Base-by-base conservation (phyloP, 2,888 invertebrate species). In the Dendrolimus houi region DNA sequence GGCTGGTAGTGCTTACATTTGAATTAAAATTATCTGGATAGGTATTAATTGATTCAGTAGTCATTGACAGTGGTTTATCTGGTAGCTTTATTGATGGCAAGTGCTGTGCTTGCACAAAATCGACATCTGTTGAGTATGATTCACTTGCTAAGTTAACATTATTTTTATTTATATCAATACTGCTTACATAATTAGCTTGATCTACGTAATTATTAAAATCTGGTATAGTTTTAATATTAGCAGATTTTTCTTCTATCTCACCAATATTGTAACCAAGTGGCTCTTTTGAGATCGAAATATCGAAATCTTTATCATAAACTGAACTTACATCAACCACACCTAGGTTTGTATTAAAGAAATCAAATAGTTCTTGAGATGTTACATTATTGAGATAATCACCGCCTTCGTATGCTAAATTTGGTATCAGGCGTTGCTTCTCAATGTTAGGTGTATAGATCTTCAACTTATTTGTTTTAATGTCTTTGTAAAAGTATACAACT, bases 401-500 rank as follows among this genome's bases (percentile, higher is more conserved):
- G 1, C 57, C 13, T 9, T 77, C 75, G 47, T 69, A 64, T 0
- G 69, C 60, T 10, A 85, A 57, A 57, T 87, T 80, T 7, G 84
- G 83, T 53, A 86, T 72, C n/a, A 64, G 40, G 0, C 10, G 9
- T 66, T 88, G 87, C 60, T 76, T 82, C 12, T 72, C 62, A 10
- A 40, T 52, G 54, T 67, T 74, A 2, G 87, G 87, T 10, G 76
- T 66, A 54, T 77, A 81, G 41, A 77, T 57, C 53, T 71, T 67
- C 6, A 83, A 57, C 53, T 70, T 55, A 9, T 69, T 59, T 6
- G 73, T 66, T 0, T 42, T 17, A 7, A 56, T 12, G 54, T 74
- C 65, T 64, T 60, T 75, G 59, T 83, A 88, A 0, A 85, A 56
- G 60, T 77, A 82, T 1, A 85, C 62, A 0, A 85, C 79, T 7